Evolutionary conservation across 2,888 invertebrate genomes (phyloP).

Genomic region (Drosophila histrio): DNA sequence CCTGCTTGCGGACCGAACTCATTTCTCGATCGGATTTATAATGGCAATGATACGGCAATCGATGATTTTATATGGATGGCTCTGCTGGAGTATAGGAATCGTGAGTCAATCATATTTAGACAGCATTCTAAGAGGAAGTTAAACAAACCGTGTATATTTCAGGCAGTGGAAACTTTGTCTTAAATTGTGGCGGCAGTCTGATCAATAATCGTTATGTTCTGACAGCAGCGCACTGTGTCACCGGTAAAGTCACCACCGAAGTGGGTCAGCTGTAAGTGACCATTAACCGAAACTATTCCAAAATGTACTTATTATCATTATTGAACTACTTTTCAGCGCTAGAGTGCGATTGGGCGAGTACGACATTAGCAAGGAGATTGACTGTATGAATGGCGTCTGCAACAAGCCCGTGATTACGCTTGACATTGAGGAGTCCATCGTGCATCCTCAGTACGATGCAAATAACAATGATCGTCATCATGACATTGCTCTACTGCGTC

Average conservation of each 20-base stretch:
- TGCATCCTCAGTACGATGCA: conserved; percentile 87
- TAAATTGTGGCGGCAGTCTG: conserved; percentile 89
- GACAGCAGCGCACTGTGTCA: conserved; percentile 88
- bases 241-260: conserved; percentile 84
- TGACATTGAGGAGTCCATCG: conserved; percentile 86
- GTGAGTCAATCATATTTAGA: conserved; percentile 83
- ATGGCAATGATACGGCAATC: conserved; percentile 86
- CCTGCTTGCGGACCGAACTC: conserved; percentile 80
- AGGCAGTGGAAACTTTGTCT: conserved; percentile 63
- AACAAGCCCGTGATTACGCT: conserved; percentile 86
- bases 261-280: conserved; percentile 86
- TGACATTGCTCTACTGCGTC: conserved; percentile 90
- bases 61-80: conserved; percentile 90
- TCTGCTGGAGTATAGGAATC: conserved; percentile 87
- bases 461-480: conserved; percentile 86
- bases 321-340: conserved; percentile 5
- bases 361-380: conserved; percentile 73
- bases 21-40: conserved; percentile 86
- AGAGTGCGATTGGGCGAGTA: conserved; percentile 83
- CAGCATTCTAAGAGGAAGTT: too few relatives aligned
- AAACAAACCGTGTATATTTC: background rate
- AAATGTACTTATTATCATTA: background rate
- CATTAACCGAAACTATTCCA: background rate
- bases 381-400: conserved; percentile 86
- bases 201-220: conserved; percentile 87